phyloP scores from a whole-genome alignment of 2,888 invertebrate genomes.

The Sipha maydis region DNA sequence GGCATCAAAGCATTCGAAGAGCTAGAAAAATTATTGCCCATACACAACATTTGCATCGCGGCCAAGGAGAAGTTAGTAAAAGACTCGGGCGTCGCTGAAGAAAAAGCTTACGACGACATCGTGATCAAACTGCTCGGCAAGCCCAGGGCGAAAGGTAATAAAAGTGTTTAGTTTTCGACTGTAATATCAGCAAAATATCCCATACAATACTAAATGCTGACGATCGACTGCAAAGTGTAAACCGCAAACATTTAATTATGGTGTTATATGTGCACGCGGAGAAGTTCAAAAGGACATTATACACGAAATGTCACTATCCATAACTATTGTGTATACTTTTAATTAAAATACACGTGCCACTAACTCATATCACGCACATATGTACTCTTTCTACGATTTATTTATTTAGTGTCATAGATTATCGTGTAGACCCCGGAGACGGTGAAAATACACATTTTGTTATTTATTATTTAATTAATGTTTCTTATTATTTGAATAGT shows the following conservation, averaged over 20 bases:
- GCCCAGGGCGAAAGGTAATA: constrained; percentile 85
- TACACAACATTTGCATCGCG: constrained; percentile 90
- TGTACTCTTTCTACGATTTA: background rate
- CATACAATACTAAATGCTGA: too few relatives aligned
- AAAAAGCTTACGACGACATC: constrained; percentile 87
- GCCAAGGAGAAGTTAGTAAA: constrained; percentile 93
- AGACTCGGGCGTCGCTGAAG: constrained; percentile 93
- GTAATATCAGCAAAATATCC: too few relatives aligned
- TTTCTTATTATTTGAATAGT: too few relatives aligned
- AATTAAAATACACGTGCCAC: background rate
- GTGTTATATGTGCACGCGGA: too few relatives aligned
- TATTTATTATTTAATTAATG: background rate
- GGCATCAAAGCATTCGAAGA: constrained; percentile 96
- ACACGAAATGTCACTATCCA: background rate
- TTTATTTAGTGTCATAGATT: background rate
- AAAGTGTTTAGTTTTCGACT: too few relatives aligned
- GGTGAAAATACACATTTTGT: background rate
- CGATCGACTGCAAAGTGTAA: too few relatives aligned
- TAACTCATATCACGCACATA: background rate
- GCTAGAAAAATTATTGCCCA: constrained; percentile 84
- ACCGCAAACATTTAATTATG: too few relatives aligned
- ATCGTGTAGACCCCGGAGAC: background rate
- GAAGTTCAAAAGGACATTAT: too few relatives aligned
- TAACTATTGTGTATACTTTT: background rate
- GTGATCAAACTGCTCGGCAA: constrained; percentile 86